phyloP scores from a whole-genome alignment of 2,113 vertebrate species.

The Excalfactoria chinensis region DNA sequence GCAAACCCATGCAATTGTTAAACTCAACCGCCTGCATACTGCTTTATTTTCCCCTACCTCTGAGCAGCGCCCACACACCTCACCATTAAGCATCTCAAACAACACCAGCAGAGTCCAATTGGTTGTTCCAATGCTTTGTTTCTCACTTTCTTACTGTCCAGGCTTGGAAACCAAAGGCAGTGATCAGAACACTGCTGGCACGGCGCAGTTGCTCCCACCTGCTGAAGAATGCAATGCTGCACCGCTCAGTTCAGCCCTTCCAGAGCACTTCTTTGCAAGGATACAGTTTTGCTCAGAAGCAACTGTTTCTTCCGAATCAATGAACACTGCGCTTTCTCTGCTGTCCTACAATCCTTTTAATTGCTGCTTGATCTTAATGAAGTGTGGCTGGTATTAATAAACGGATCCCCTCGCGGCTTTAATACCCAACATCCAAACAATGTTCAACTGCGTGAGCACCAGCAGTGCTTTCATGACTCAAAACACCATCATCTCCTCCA shows the following conservation, averaged over 20 bases:
- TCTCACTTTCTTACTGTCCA: not conserved
- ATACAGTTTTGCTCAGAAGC: not conserved
- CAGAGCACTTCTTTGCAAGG: not conserved
- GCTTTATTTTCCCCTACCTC: not conserved
- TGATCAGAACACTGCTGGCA: not conserved
- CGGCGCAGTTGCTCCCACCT: not conserved
- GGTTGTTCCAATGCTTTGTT: not conserved
- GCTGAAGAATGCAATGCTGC: not conserved
- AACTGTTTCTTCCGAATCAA: not conserved
- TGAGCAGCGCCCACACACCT: not conserved
- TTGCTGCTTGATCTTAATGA: slow-evolving; percentile 72
- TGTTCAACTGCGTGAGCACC: not conserved
- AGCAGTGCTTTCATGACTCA: not conserved
- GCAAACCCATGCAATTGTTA: not conserved
- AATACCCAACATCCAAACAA: not conserved
- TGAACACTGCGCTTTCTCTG: not conserved
- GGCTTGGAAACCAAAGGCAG: not conserved
- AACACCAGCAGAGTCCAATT: not conserved
- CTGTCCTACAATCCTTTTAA: slow-evolving; percentile 46
- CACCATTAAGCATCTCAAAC: not conserved
- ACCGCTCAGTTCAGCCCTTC: not conserved
- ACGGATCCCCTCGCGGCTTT: not conserved
- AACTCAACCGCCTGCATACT: not conserved
- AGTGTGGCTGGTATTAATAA: slow-evolving; percentile 54
- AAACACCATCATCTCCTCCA: not conserved